Percentiles rank a stretch among this genome's conserved stretches.
Evolutionary conservation across 2,113 vertebrate species (phyloP).

Genomic region (Pteropus alecto): DNA sequence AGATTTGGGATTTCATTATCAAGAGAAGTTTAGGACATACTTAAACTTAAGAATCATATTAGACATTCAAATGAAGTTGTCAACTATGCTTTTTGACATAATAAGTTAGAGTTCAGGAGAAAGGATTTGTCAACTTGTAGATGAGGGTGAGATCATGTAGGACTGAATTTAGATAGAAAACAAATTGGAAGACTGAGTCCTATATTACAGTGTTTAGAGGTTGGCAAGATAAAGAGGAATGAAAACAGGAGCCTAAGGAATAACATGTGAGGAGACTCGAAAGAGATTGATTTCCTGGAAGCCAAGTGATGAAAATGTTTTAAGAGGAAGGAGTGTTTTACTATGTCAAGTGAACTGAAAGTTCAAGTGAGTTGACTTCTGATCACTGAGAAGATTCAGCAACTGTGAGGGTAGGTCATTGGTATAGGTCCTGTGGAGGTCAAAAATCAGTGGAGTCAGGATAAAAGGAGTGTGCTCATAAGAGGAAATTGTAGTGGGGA

Average conservation of each 20-base stretch:
- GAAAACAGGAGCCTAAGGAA: not conserved
- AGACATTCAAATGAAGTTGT: not conserved
- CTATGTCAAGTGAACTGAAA: not conserved
- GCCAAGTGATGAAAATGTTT: not conserved
- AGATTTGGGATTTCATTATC: not conserved
- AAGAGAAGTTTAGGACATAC: not conserved
- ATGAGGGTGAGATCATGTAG: not conserved
- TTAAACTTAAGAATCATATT: not conserved
- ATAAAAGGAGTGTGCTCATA: not conserved
- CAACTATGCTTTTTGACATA: not conserved
- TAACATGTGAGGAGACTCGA: not conserved
- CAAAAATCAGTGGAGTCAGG: not conserved
- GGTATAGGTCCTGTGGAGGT: not conserved
- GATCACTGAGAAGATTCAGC: not conserved
- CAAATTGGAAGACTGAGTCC: not conserved
- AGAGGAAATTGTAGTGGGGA: not conserved
- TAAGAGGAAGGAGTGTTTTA: not conserved
- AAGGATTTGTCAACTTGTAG: not conserved
- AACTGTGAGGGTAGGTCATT: not conserved
- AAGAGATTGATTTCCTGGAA: not conserved
- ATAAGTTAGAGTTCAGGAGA: not conserved
- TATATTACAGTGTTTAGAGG: not conserved
- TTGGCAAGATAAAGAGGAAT: not conserved
- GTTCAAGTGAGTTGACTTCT: conserved; percentile 30
- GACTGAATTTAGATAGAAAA: not conserved